phyloP scores from a whole-genome alignment of 2,888 invertebrate genomes.

The Pseudococcus viburni region DNA sequence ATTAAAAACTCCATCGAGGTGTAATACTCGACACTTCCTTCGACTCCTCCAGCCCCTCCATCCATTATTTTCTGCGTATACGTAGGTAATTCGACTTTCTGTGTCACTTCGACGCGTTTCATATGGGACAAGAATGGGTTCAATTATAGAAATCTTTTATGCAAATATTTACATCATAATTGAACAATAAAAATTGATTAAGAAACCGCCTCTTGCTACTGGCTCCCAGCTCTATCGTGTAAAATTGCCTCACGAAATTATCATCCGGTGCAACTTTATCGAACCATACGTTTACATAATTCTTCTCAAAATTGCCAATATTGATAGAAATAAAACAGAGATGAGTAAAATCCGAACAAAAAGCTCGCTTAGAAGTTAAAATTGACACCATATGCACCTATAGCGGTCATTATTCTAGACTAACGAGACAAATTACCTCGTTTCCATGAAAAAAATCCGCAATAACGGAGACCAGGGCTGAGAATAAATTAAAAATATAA shows the following conservation, averaged over 20 bases:
- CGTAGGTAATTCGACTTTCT: not conserved
- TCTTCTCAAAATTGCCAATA: too few species aligned
- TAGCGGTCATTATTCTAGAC: not conserved
- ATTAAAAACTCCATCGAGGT: not conserved
- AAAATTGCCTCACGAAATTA: not conserved
- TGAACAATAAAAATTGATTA: not conserved
- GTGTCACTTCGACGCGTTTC: not conserved
- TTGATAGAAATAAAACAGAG: too few species aligned
- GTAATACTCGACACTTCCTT: not conserved
- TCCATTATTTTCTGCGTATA: not conserved
- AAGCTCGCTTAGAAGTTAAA: too few species aligned
- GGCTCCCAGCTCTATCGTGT: not conserved
- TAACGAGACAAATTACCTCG: not conserved
- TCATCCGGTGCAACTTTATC: too few species aligned
- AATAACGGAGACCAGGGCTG: not conserved
- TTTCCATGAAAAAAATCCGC: not conserved
- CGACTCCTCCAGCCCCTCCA: not conserved
- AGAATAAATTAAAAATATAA: not conserved
- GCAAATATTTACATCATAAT: constrained; percentile 10
- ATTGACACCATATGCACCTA: too few species aligned
- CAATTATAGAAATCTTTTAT: constrained; percentile 5
- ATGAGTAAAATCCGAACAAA: too few species aligned
- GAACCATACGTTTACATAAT: too few species aligned
- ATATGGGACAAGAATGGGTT: not conserved
- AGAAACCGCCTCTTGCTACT: not conserved